Conservation (phyloP, 1,140 invertebrate genomes). For the Zaprionus taronus region DNA sequence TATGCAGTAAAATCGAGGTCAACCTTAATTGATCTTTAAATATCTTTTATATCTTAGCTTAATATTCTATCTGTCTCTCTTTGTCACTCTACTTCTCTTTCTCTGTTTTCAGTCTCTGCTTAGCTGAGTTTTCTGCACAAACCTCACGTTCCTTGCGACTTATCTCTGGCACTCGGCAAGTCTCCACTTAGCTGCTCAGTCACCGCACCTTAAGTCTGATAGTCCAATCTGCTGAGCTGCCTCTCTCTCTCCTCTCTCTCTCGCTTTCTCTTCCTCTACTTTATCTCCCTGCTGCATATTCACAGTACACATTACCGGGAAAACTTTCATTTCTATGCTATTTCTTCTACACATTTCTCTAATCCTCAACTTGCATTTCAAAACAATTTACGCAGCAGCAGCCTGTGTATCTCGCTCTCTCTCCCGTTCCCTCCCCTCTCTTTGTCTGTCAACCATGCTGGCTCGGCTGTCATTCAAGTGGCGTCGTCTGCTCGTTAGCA, state of each 20-base stretch:
- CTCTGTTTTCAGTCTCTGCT: not conserved
- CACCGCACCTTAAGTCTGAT: constrained; percentile 7
- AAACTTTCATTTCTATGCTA: constrained; percentile 70
- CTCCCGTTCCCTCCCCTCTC: not conserved
- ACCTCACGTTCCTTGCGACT: constrained; percentile 1
- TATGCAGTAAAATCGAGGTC: constrained; percentile 10
- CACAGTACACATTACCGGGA: constrained; percentile 50
- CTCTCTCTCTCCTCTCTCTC: not conserved
- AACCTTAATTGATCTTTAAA: not conserved
- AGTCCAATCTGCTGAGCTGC: not conserved
- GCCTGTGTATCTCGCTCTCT: too few species aligned
- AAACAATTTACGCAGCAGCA: constrained; percentile 71
- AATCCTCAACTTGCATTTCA: constrained; percentile 75
- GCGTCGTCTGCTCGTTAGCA: constrained; percentile 78
- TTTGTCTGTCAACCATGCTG: constrained; percentile 43
- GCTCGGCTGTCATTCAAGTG: constrained; percentile 77
- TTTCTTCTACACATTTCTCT: constrained; percentile 66
- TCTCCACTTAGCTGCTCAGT: not conserved
- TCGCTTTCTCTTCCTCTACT: not conserved
- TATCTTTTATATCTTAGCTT: not conserved
- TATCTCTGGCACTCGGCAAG: not conserved
- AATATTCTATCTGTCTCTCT: not conserved
- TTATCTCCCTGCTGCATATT: not conserved
- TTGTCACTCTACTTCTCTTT: not conserved
- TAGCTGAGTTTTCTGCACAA: not conserved